Evolutionary conservation across 64 coral and sea anemone species (phyloP), one percentile per base, ranked within the genome.

Genomic region (Stichodactyla helianthus): DNA sequence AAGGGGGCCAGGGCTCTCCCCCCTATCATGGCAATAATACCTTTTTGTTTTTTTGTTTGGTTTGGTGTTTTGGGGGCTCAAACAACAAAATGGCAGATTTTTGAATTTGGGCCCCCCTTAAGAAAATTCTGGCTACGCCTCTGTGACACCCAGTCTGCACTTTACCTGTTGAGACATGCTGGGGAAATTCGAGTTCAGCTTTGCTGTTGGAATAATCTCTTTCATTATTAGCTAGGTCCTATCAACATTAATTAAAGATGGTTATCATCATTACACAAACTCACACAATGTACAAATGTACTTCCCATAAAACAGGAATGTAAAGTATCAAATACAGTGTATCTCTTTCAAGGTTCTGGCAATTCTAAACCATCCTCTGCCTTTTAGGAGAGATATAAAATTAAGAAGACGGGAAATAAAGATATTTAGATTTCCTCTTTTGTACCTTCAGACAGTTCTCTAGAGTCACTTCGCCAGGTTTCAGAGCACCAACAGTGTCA

Each of bases 161-260:
- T 52, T 14, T 71, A 98, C 95, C 97, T 95, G 97, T 85, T 20
- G 97, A 99, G 23, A 99, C 91, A 88, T 99, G 97, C 51, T 99
- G 97, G 64, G 90, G 93, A 71, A 99, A 99, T 71, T 95, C 97
- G 44, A 99, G 79, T 57, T 89, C 78, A 55, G 88, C 91, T 63
- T 95, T 92, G 55, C 82, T 89, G 27, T 90, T 95, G 22, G 88
- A 61, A n/a, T 95, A 94, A 44, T 99, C 88, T 31, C 89, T 84
- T 22, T 50, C 59, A 13, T 91, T 88, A 88, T 95, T 91, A 77
- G 86, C 89, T 26, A 99, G 70, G 56, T 88, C 97, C 97, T 99
- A 53, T 52, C 50, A 31, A 74, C 25, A 31, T 74, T 3, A 10
- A 23, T 23, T 7, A n/a, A 23, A 23, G 0, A 23, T 71, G 23